Evolutionary conservation across 2,888 invertebrate genomes (phyloP).

Genomic region (Cyrtodaria siliqua): DNA sequence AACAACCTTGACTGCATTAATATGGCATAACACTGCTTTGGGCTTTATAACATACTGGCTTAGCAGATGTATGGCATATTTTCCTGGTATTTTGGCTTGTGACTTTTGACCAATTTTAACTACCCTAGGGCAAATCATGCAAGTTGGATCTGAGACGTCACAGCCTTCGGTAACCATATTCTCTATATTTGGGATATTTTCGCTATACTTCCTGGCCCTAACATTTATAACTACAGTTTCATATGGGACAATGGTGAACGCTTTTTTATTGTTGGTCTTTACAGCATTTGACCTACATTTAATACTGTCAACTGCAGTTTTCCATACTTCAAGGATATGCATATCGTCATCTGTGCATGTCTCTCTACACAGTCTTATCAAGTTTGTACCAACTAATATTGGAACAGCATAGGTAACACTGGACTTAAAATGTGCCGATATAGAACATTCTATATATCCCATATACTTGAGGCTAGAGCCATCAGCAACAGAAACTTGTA

Average conservation of each 20-base stretch:
- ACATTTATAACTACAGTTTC: not conserved
- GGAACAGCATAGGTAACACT: not conserved
- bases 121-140: not conserved
- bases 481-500: conserved; percentile 9
- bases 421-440: too few species aligned
- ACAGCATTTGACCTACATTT: not conserved
- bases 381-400: conserved; percentile 8
- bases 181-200: not conserved
- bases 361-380: conserved; percentile 4
- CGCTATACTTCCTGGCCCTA: not conserved
- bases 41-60: conserved; percentile 10
- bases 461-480: conserved; percentile 1
- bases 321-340: not conserved
- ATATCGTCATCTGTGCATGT: not conserved
- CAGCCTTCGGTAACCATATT: conserved; percentile 14
- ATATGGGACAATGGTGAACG: conserved; percentile 3
- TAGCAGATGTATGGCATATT: conserved; percentile 11
- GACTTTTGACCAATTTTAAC: not conserved
- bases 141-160: not conserved
- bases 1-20: conserved; percentile 9
- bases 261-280: not conserved
- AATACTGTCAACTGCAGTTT: not conserved
- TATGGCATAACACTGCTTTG: not conserved
- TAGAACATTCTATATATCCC: not conserved
- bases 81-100: conserved; percentile 5